Evolutionary conservation across 2,113 vertebrate genomes (phyloP).

Genomic region (Aspidoscelis tigris): DNA sequence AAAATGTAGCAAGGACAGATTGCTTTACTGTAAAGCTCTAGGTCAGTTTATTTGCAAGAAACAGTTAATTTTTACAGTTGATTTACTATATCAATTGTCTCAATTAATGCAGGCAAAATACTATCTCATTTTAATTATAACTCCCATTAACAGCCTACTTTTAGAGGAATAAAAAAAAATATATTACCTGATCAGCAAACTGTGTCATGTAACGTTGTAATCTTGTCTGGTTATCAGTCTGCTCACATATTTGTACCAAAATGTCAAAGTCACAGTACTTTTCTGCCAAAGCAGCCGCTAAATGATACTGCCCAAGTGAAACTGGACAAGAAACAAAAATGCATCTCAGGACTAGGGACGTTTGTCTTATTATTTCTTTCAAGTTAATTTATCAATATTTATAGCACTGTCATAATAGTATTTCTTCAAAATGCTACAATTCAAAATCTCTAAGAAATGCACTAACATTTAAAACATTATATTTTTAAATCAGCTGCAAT

Average conservation of each 20-base stretch:
- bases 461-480: too few species aligned
- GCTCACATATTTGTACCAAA: slow-evolving; percentile 95
- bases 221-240: slow-evolving; percentile 91
- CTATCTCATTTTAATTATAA: too few species aligned
- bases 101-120: too few species aligned
- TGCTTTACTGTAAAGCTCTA: neutral
- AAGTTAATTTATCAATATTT: neutral
- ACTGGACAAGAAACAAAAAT: slow-evolving; percentile 73
- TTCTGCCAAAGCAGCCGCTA: slow-evolving; percentile 92
- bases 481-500: too few species aligned
- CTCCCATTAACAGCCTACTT: neutral
- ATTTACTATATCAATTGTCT: too few species aligned
- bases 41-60: neutral
- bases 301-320: slow-evolving; percentile 89
- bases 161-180: neutral
- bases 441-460: too few species aligned
- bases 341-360: neutral
- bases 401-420: neutral
- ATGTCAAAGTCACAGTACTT: slow-evolving; percentile 98
- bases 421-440: neutral
- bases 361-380: neutral
- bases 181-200: slow-evolving; percentile 91
- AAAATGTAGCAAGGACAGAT: neutral
- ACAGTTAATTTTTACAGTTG: too few species aligned
- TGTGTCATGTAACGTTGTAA: slow-evolving; percentile 95